Evolutionary conservation across 2,113 vertebrate genomes (phyloP), one percentile per base, ranked within the genome.

Genomic region (Piaya cayana): DNA sequence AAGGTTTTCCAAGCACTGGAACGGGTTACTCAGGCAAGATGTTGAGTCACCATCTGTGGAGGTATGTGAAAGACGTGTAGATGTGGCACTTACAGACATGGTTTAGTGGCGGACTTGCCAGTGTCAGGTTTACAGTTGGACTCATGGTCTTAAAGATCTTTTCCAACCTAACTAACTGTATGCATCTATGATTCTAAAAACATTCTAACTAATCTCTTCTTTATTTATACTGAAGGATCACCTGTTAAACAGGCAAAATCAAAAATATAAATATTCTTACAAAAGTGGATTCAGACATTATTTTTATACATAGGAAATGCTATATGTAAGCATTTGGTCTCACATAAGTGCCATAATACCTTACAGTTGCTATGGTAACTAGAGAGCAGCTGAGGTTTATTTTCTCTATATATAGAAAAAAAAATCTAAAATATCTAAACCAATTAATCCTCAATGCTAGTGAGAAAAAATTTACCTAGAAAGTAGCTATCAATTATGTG

Each of bases 311-410:
- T 55, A 34, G 50, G 45, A 93, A 82, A 79, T 77, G 20, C 27
- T 95, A 26, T 87, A 82, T 63, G 47, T 58, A 69, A 64, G 26
- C 2, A 0, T 79, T 87, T 75, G 15, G 56, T 70, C 23, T 90
- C 42, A 75, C 64, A 88, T 91, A 95, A 88, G 62, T 88, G 56
- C 68, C 42, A 71, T 88, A 71, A 88, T 80, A 95, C 76, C 91
- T 97, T 90, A 47, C 36, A 80, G 96, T 97, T 96, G 76, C 96
- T 95, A 96, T 96, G 87, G 96, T 76, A 96, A 96, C 96, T 52
- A 75, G 14, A 93, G 59, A 92, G 59, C 75, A 91, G 84, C 63
- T 91, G 69, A 92, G 69, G 59, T 94, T 95, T 65, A 50, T 86
- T 91, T 92, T 76, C 43, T 78, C 91, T 91, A 86, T 78, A 92